Conservation (phyloP, 2,888 invertebrate species). For the Marasmarcha lunaedactyla region DNA sequence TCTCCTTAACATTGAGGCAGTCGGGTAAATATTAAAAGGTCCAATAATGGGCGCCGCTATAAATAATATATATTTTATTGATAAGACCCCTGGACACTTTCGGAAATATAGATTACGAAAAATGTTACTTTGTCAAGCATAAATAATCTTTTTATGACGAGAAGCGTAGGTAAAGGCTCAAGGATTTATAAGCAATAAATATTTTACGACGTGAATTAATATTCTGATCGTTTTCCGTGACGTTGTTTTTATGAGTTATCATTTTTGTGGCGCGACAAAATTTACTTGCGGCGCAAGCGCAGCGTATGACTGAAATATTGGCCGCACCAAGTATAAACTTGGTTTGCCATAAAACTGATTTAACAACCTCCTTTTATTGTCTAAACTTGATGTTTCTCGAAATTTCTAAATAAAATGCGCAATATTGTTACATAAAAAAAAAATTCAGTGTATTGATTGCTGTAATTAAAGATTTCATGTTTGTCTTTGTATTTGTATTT, state of each 20-base stretch:
- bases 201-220: slow-evolving; percentile 70
- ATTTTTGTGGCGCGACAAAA: slow-evolving; percentile 61
- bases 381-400: slow-evolving; percentile 25
- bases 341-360: slow-evolving; percentile 22
- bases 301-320: slow-evolving; percentile 47
- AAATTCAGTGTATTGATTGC: no score
- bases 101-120: slow-evolving; percentile 61
- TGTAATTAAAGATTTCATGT: no score
- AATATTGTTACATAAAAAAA: no score
- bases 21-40: not conserved
- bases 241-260: slow-evolving; percentile 69
- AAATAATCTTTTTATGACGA: slow-evolving; percentile 71
- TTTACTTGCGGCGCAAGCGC: slow-evolving; percentile 34
- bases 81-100: slow-evolving; percentile 56
- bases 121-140: slow-evolving; percentile 67
- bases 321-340: slow-evolving; percentile 51
- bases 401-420: slow-evolving; percentile 19
- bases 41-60: slow-evolving; percentile 39
- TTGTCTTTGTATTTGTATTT: no score
- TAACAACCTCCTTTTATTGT: slow-evolving; percentile 52
- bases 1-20: not conserved
- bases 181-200: slow-evolving; percentile 70
- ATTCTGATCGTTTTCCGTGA: slow-evolving; percentile 69
- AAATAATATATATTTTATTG: slow-evolving; percentile 62
- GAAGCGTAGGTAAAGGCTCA: slow-evolving; percentile 69